Percentiles rank a stretch among this genome's conserved stretches.
Evolutionary conservation across 2,113 vertebrate genomes (phyloP).

Genomic region (Pavo muticus): DNA sequence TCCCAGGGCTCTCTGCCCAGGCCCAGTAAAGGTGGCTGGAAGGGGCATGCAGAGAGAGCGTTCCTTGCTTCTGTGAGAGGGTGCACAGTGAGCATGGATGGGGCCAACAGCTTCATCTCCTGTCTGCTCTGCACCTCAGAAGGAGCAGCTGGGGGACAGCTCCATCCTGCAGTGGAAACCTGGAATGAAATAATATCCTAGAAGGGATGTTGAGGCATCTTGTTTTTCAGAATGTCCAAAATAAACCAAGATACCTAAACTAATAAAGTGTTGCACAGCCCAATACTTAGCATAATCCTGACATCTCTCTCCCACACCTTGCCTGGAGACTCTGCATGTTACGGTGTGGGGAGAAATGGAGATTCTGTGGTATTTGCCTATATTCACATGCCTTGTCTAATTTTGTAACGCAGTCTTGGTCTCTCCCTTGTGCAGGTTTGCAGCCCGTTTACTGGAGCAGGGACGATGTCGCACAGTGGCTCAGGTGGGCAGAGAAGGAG

Average conservation of each 20-base stretch:
- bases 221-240: background rate
- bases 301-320: background rate
- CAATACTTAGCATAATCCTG: background rate
- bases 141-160: background rate
- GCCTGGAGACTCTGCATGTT: background rate
- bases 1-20: background rate
- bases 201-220: background rate
- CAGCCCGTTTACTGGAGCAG: slow-evolving; percentile 95
- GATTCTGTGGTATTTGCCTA: background rate
- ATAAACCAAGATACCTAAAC: background rate
- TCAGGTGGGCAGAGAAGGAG: slow-evolving; percentile 95
- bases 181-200: background rate
- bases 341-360: background rate
- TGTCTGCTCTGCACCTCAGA: background rate
- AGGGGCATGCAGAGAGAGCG: background rate
- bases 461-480: slow-evolving; percentile 96
- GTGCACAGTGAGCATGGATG: background rate
- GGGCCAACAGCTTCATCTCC: background rate
- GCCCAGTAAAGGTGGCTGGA: background rate
- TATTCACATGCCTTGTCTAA: background rate
- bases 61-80: background rate
- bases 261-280: background rate
- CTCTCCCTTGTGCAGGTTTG: slow-evolving; percentile 80
- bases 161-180: background rate
- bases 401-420: background rate